Evolutionary conservation across 2,888 invertebrate species (phyloP).

Genomic region (Anthophora plumipes): DNA sequence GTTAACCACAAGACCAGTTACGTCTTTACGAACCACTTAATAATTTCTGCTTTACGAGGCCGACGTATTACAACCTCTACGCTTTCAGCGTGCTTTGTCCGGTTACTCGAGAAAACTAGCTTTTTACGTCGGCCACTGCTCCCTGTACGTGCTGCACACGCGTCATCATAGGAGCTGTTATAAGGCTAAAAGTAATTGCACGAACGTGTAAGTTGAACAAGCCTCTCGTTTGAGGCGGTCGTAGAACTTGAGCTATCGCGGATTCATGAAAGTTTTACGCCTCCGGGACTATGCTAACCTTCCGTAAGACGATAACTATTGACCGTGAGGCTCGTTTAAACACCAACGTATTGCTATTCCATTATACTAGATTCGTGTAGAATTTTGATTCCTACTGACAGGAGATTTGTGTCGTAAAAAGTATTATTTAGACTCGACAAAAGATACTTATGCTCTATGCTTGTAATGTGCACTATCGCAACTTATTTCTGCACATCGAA

Average conservation of each 20-base stretch:
- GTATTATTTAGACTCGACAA: background rate
- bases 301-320: constrained; percentile 24
- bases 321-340: constrained; percentile 31
- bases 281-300: constrained; percentile 7
- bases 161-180: constrained; percentile 60
- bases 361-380: background rate
- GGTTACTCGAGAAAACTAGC: constrained; percentile 60
- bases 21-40: constrained; percentile 62
- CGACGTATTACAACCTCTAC: constrained; percentile 42
- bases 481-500: background rate
- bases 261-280: constrained; percentile 57
- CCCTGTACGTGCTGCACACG: constrained; percentile 38
- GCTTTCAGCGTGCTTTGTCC: constrained; percentile 19
- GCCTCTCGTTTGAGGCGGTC: constrained; percentile 53
- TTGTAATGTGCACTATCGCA: too few relatives aligned
- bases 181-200: constrained; percentile 65
- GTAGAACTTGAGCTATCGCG: constrained; percentile 30
- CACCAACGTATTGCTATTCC: constrained; percentile 5
- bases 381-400: background rate
- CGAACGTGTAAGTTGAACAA: constrained; percentile 51
- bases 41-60: constrained; percentile 66
- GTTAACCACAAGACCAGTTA: constrained; percentile 30
- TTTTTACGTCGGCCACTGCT: constrained; percentile 57
- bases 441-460: too few relatives aligned
- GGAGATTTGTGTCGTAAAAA: background rate